Evolutionary conservation across 2,113 vertebrate genomes (phyloP).

Genomic region (Urocitellus parryii): DNA sequence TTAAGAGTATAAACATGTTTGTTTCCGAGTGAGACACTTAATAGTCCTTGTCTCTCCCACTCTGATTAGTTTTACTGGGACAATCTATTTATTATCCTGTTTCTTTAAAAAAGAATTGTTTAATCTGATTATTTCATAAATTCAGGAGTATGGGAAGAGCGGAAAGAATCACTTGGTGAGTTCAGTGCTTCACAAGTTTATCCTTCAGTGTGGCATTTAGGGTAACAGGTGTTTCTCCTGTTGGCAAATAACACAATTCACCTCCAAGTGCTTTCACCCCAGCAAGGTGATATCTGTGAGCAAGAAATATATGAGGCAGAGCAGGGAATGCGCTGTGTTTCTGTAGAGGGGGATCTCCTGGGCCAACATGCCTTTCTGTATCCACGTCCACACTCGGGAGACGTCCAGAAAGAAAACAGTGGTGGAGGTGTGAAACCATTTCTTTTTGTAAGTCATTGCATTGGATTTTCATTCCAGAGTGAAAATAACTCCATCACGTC

Average conservation of each 20-base stretch:
- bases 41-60: not conserved
- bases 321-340: accelerated
- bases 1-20: conserved; percentile 51
- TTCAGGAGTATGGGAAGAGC: not conserved
- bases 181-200: conserved; percentile 36
- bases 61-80: conserved; percentile 36
- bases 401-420: not conserved
- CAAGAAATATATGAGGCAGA: not conserved
- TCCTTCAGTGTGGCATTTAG: not conserved
- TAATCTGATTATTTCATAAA: not conserved
- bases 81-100: conserved; percentile 48
- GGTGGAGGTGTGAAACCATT: conserved; percentile 16
- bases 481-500: conserved; percentile 42
- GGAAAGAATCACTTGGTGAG: conserved; percentile 33
- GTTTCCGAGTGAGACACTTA: conserved; percentile 40
- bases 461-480: conserved; percentile 65
- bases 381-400: not conserved
- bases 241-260: conserved; percentile 36
- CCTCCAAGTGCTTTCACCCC: conserved; percentile 51
- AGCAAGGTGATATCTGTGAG: conserved; percentile 26
- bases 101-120: conserved; percentile 40
- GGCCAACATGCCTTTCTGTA: not conserved
- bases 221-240: conserved; percentile 45
- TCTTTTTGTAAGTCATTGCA: not conserved
- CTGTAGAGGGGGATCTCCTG: not conserved